Evolutionary conservation across 2,888 invertebrate genomes (phyloP), one percentile per base, ranked within the genome.

Genomic region (Macrosoma leucophasiata): DNA sequence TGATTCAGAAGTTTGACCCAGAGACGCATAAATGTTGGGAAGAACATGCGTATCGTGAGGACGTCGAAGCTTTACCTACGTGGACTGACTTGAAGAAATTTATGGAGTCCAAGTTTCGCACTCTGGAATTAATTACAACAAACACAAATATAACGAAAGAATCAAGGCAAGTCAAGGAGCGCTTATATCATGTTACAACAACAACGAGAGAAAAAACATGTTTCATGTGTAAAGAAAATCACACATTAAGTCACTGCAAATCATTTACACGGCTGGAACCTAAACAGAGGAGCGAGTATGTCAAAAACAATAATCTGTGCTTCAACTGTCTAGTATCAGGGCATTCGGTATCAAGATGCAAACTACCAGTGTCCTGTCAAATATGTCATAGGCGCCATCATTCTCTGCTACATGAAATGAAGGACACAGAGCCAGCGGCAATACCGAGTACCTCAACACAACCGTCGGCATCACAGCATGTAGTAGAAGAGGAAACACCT

Each of bases 1-100:
- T 50, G 0, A 27, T 30, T 3, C 48, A 50, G 22, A 49, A 48
- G 17, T 26, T 52, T 32, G 52, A 54, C 28, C 33, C 41, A 10
- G 49, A 50, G 13, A 27, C 50, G 31, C 48, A 46, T 13, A 41
- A 40, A 4, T 31, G 39, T 1, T 53, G 45, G 47, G 50, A 52
- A 36, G 19, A 48, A 9, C n/a, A 30, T 33, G 24, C 34, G 1
- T 36, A 33, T 14, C 29, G 13, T 14, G 31, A 36, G 25, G 12
- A 35, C 4, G 7, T 20, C 1, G 29, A 46, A 4, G 29, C 25
- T n/a, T 28, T 45, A 15, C 43, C 45, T 9, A 38, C 30, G 5
- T 40, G 37, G 36, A 12, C 24, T 0, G 31, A 36, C 7, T 26
- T 48, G 13, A 35, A 25, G 6, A 32, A 21, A 1, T 46, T 41